Evolutionary conservation across 1,140 invertebrate genomes (phyloP), one percentile per base, ranked within the genome.

Genomic region (Hyles vespertilio): DNA sequence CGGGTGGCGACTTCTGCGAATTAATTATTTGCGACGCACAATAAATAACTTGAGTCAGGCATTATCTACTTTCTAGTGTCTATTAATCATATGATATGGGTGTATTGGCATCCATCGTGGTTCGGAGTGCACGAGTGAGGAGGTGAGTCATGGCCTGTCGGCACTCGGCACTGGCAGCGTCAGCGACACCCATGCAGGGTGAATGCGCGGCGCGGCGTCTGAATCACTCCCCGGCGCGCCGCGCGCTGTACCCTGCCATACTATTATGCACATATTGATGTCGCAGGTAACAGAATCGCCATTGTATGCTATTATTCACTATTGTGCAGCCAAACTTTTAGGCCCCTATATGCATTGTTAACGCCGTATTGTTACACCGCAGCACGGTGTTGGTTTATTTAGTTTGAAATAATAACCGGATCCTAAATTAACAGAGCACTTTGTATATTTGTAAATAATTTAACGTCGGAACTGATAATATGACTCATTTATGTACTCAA

Each of bases 181-280:
- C 53, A 50, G 51, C 54, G 58, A 59, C 62, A 67, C 44, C 68
- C 66, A 62, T 56, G 61, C 60, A 67, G 69, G 69, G 69, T 58
- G 67, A 70, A 45, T 61, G 65, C 61, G 65, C 51, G 53, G 65
- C 61, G 65, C 51, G 53, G 56, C 73, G 73, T 58, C 47, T 69
- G 67, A 69, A 54, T 69, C 67, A 68, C 66, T 64, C 40, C 36
- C 5, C 36, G 36, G 43, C 51, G 6, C 51, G n/a, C 43, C 62
- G 66, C 48, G 44, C 45, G 54, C 51, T 57, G 32, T 54, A 40
- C 63, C 56, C 36, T 57, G 61, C 71, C 73, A 72, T 74, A 77
- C 73, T 74, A 84, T 84, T 87, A 85, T 88, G 83, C 85, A 88
- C 83, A 84, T 86, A 84, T 74, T 88, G 81, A 86, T 88, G 83